Evolutionary conservation across 2,888 invertebrate species (phyloP), one percentile per base, ranked within the genome.

Genomic region (Stictocephala bisonia): DNA sequence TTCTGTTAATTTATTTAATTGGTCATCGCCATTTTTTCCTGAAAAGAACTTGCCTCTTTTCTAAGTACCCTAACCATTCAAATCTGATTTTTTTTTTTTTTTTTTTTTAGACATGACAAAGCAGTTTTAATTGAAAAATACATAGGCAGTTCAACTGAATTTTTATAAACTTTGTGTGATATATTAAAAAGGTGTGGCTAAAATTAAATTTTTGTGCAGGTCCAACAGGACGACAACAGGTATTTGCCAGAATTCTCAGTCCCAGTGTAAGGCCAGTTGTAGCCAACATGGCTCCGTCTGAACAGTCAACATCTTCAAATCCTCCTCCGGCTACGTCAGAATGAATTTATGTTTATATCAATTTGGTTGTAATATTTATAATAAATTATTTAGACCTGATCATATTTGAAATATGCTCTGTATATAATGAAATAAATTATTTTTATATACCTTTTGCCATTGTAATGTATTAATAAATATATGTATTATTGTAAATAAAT

Each of bases 171-270:
- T n/a, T n/a, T n/a, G n/a, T n/a, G n/a, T n/a, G n/a, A n/a, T n/a
- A n/a, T n/a, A n/a, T n/a, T n/a, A n/a, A n/a, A n/a, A n/a, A n/a
- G n/a, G n/a, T n/a, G n/a, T n/a, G n/a, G n/a, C n/a, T n/a, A n/a
- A n/a, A n/a, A n/a, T n/a, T n/a, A n/a, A n/a, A n/a, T 50, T 50
- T 13, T 50, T 50, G 50, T 7, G 13, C 18, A 13, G 11, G 9
- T 50, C 7, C 15, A 50, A n/a, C n/a, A n/a, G n/a, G 9, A 22
- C 13, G 9, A 26, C 18, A 22, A 40, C 86, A 86, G 80, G 84
- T 87, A 31, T 86, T 85, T 80, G 86, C 87, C 1, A 80, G 86
- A 73, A 85, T 86, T 26, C 84, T 86, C 80, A 85, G 83, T 79
- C 85, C 86, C 18, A 75, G 71, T 15, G 76, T 79, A 27, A 71